Evolutionary conservation across 1,140 invertebrate genomes (phyloP), one percentile per base, ranked within the genome.

Genomic region (Laupala kohalensis): DNA sequence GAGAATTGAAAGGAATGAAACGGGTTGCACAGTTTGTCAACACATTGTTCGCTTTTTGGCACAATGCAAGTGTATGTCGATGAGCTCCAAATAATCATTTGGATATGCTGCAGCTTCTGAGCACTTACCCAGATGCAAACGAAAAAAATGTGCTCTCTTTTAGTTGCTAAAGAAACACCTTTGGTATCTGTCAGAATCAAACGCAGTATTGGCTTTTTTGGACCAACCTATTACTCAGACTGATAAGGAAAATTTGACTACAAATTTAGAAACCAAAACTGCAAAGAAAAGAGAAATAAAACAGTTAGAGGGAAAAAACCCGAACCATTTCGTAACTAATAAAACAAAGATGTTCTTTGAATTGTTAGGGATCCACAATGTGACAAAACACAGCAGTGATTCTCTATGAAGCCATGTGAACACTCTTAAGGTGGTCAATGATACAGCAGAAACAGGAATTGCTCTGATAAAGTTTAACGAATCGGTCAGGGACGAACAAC

Each of bases 41-140:
- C n/a, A n/a, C n/a, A n/a, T n/a, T n/a, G n/a, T n/a, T n/a, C n/a
- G n/a, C n/a, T n/a, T 72, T 72, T 72, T 72, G 66, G 71, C 67
- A 72, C 24, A 67, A 72, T 68, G 71, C 71, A 72, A 30, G 71
- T 72, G 71, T 72, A 72, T 37, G 71, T 69, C 67, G 67, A 72
- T 69, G 67, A 28, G 67, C 67, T 69, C 67, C 71, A 69, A 72
- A 69, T 68, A 72, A 72, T 72, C 68, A 72, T 53, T 72, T 72
- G 68, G 65, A 72, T 72, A 72, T 72, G 71, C 3, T 72, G 30
- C 67, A 72, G 30, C 71, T 72, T 72, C 30, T 72, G 67, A 72
- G 30, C 65, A 30, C 67, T 69, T 72, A 72, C 67, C 4, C 67
- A 70, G 65, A 72, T 63, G 28, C 71, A 72, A 4, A 69, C 25